Evolutionary conservation across 2,113 vertebrate genomes (phyloP), one percentile per base, ranked within the genome.

Genomic region (Dasypus novemcinctus): DNA sequence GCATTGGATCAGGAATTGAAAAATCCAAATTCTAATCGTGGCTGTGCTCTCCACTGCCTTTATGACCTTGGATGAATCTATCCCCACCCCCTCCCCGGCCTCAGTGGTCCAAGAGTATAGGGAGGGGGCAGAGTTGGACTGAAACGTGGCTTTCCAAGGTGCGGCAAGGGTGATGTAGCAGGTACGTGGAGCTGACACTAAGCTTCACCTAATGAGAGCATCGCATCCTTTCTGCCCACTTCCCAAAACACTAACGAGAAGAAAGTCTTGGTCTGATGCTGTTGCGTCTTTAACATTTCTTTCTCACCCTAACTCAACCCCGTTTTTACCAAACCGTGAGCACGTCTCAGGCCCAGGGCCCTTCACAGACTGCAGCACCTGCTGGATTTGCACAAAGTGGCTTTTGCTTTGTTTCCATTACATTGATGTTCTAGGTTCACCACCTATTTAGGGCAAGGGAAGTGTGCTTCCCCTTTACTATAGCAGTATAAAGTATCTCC

Each of bases 141-240:
- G 31, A 2, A 76, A 4, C 11, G 2, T 17, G 27, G 38, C 29
- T 49, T n/a, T 38, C 38, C n/a, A n/a, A 0, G 4, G 17, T 15
- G 1, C 18, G 2, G 18, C 52, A n/a, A 89, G 29, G n/a, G 29
- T 15, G 3, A 20, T 17, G 23, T 43, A 43, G 36, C 29, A 15
- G 14, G 10, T 1, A 2, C 12, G 7, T 20, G 41, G 11, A 41
- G 4, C 61, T 63, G 11, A n/a, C 52, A 4, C 49, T 18, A 29
- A 36, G 46, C 29, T 68, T 63, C 4, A 12, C 9, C 10, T 57
- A 23, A n/a, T n/a, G 38, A 74, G 59, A 66, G 5, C 14, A 5
- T 3, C 5, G 68, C 20, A 38, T 93, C 79, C 71, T 78, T 78
- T 63, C 90, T 63, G n/a, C 43, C 54, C 52, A n/a, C 57, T 69